Conservation (phyloP, 92 coral and sea anemone genomes). For the Muricea muricata region DNA sequence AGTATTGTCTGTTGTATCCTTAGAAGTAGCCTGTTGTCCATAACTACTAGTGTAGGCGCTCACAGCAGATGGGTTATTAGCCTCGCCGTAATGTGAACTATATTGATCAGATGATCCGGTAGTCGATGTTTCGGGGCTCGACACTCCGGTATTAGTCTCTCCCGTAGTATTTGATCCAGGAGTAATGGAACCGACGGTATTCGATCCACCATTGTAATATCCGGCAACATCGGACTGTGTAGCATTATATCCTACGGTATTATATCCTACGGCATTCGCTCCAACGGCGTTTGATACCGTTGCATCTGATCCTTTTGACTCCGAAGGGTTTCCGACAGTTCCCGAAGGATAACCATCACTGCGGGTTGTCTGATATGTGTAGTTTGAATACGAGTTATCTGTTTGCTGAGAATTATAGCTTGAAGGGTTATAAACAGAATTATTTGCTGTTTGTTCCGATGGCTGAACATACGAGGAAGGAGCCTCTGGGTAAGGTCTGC, state of each 20-base stretch:
- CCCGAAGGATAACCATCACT: neutral
- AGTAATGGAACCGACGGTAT: neutral
- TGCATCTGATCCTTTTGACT: neutral
- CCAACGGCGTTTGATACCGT: neutral
- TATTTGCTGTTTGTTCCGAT: neutral
- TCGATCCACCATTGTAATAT: neutral
- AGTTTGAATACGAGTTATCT: neutral
- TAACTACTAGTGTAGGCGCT: neutral
- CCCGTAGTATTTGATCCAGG: neutral
- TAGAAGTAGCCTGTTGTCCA: neutral
- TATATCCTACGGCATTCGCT: neutral
- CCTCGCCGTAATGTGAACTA: neutral
- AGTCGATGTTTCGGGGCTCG: slow-evolving; percentile 2
- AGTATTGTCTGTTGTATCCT: slow-evolving; percentile 28
- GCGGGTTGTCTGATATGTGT: neutral
- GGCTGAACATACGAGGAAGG: neutral
- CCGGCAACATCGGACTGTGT: neutral
- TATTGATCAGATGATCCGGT: neutral
- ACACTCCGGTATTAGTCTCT: neutral
- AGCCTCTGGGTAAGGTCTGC: neutral
- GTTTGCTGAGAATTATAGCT: neutral
- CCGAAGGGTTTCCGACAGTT: neutral
- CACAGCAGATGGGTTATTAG: neutral
- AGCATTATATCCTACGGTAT: neutral
- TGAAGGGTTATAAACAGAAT: neutral